These are phyloP conservation scores for Actenoides lindsayi DNA, from an alignment of 2,113 vertebrate genomes.

Conservation along the genomic window DNA sequence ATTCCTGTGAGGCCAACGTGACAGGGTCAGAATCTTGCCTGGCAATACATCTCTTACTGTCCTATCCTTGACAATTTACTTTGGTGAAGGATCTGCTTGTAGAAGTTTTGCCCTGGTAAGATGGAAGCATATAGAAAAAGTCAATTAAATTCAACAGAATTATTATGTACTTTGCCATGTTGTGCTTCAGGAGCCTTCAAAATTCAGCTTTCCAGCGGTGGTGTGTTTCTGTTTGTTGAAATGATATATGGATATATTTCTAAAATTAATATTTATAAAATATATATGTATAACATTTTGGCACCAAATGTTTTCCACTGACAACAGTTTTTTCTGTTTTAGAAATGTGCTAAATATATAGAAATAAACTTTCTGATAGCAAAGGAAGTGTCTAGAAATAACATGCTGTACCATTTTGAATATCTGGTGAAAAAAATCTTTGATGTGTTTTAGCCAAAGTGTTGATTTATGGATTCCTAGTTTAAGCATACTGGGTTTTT, in stretches of 20 bases:
- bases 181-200: neutral
- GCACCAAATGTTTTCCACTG: neutral
- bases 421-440: neutral
- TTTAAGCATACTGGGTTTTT: neutral
- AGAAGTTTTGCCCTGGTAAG: neutral
- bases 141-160: neutral
- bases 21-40: neutral
- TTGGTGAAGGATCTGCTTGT: neutral
- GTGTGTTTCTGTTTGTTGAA: neutral
- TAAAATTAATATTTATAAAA: neutral
- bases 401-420: neutral
- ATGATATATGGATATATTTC: neutral
- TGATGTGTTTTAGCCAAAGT: neutral
- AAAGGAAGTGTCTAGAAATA: neutral
- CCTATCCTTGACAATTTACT: neutral
- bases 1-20: neutral
- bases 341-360: neutral
- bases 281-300: neutral
- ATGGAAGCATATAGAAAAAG: neutral
- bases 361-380: neutral
- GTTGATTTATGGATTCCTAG: neutral
- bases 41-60: neutral
- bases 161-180: neutral
- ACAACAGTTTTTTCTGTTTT: neutral
- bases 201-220: neutral